Evolutionary conservation across 2,797 vertebrate genomes (phyloP), one percentile per base, ranked within the genome.

Genomic region (Sebastes itinus): DNA sequence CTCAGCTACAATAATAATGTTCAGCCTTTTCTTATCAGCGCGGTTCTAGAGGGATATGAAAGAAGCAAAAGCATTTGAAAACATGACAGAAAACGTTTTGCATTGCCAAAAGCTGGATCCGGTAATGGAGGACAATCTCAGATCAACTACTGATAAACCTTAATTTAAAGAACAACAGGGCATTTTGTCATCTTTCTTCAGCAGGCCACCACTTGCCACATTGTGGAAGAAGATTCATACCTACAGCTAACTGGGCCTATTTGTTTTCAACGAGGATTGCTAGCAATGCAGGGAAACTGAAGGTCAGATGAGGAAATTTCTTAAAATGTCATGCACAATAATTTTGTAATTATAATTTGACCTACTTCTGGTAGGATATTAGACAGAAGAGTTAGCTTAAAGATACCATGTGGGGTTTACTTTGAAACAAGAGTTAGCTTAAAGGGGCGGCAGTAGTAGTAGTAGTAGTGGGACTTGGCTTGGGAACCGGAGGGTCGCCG

Each of bases 1-100:
- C 93, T 99, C 98, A 0, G 98, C 96, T 87, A 99, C 96, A 83
- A 99, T 99, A 87, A 99, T 99, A 91, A 99, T 98, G 94, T 99
- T 99, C 94, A 99, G 95, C 82, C 98, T 96, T 95, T 99, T 99
- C 94, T 97, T 98, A 83, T 95, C 95, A n/a, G 97, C 97, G 1
- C 98, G 98, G 90, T 98, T 99, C 98, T 99, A 73, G 42, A 82
- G 55, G 42, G 74, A 85, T 9, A 82, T 28, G 70, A 62, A 54
- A 77, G 20, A 87, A 77, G 78, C 75, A 78, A 7, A 61, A 58
- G 30, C 30, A 59, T 42, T 75, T 82, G 7, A 80, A 72, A 49
- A 85, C 81, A 88, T 78, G 84, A 90, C 80, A 87, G 84, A 82
- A 75, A 82, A 88, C 1, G 49, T 81, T 90, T 81, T 87, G 87